Conservation (phyloP, 2,797 vertebrate genomes). For the Fratercula arctica region DNA sequence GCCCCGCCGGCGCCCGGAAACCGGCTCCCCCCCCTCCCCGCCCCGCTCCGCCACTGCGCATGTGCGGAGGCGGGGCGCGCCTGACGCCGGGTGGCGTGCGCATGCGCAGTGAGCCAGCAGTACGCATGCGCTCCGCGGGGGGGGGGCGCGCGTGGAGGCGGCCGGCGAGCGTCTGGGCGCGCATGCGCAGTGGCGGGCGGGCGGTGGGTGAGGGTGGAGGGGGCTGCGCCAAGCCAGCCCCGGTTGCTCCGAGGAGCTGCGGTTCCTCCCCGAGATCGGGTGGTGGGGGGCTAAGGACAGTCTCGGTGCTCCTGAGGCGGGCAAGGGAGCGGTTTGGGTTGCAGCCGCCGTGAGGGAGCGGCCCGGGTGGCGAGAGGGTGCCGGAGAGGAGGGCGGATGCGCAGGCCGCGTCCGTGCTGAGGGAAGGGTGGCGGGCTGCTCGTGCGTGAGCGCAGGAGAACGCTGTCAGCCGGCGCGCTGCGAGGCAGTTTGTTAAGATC, state of each 20-base stretch:
- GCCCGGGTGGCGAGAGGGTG: background rate
- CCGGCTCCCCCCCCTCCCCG: background rate
- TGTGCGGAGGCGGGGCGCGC: background rate
- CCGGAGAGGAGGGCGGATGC: background rate
- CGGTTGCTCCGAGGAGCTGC: too few relatives aligned
- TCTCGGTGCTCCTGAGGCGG: too few relatives aligned
- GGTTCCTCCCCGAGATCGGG: too few relatives aligned
- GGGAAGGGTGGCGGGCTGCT: background rate
- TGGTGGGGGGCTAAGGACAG: rapidly evolving
- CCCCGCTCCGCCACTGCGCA: background rate
- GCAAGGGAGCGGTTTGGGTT: background rate
- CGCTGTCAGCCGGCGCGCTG: background rate
- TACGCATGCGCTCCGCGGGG: too few relatives aligned
- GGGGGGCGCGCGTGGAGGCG: too few relatives aligned
- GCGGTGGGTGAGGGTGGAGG: too few relatives aligned
- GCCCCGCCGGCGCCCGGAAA: constrained; percentile 57
- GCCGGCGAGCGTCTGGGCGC: too few relatives aligned
- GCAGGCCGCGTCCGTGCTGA: background rate
- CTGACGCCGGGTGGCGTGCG: background rate
- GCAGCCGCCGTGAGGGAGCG: background rate
- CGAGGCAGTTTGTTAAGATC: background rate
- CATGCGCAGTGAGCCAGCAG: background rate
- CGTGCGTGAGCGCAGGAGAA: background rate
- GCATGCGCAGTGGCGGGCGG: too few relatives aligned
- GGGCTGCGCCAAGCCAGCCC: too few relatives aligned